A percentile compares a stretch with the other conserved stretches of the same genome.
phyloP scores from a whole-genome alignment of 2,113 vertebrate genomes.

The Bothrops jararaca region DNA sequence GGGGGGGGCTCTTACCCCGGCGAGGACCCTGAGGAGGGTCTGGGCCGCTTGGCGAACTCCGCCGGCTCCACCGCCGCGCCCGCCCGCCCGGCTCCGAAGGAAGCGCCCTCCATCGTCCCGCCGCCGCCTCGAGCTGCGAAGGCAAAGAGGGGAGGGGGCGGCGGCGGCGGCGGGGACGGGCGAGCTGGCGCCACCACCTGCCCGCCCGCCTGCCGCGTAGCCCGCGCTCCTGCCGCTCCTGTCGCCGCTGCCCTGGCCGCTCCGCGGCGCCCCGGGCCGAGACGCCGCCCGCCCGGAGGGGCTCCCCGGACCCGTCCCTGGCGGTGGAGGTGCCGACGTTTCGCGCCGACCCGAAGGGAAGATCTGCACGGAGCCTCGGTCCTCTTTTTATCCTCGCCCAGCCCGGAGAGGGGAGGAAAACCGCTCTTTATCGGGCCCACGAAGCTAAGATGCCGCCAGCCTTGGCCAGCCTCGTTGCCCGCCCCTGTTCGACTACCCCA shows the following conservation, averaged over 20 bases:
- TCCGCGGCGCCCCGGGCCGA: constrained; percentile 29
- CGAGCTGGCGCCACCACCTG: not conserved
- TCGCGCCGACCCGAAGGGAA: not conserved
- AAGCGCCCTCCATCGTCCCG: constrained; percentile 86
- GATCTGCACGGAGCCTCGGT: not conserved
- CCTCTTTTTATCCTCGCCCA: no score
- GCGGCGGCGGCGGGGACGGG: not conserved
- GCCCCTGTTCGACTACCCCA: not conserved
- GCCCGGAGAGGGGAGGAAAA: not conserved
- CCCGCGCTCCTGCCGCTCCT: not conserved
- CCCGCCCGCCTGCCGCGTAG: not conserved
- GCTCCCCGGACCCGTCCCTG: not conserved
- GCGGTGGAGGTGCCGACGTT: no score
- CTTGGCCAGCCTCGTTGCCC: not conserved
- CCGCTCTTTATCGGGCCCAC: not conserved
- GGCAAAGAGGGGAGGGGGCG: not conserved
- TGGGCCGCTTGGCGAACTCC: constrained; percentile 86
- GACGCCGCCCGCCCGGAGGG: constrained; percentile 12
- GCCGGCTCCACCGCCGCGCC: constrained; percentile 83
- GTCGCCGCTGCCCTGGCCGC: not conserved
- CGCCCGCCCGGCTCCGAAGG: constrained; percentile 89
- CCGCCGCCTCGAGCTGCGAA: not conserved
- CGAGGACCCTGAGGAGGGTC: constrained; percentile 84
- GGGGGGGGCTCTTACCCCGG: constrained; percentile 81
- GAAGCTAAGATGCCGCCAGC: not conserved